A percentile compares a stretch with the other conserved stretches of the same genome.
phyloP scores from a whole-genome alignment of 2,113 vertebrate genomes.

The Thinocorus orbignyianus region DNA sequence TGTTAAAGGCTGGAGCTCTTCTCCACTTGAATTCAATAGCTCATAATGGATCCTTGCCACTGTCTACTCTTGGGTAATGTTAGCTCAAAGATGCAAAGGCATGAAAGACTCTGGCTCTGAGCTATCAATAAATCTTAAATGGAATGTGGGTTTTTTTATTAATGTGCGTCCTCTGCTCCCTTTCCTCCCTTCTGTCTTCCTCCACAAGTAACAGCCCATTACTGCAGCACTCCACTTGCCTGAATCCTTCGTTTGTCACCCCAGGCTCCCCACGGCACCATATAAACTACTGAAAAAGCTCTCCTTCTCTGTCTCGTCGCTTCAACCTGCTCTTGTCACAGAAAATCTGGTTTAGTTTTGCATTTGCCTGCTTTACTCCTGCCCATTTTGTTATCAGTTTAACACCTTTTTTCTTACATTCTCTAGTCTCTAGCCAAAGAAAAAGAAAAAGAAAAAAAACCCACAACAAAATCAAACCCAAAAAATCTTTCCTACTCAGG shows the following conservation, averaged over 20 bases:
- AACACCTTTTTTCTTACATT: not conserved
- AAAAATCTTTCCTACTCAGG: not conserved
- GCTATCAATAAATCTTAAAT: constrained; percentile 16
- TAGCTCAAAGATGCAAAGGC: not conserved
- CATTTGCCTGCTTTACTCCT: not conserved
- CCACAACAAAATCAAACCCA: not conserved
- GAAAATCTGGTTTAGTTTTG: not conserved
- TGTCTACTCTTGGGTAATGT: not conserved
- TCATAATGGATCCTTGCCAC: not conserved
- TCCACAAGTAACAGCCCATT: not conserved
- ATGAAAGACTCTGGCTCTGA: not conserved
- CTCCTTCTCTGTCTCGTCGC: not conserved
- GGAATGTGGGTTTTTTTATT: not conserved
- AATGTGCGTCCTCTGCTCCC: not conserved
- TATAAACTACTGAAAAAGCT: not conserved
- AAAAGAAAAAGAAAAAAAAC: not conserved
- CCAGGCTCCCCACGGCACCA: not conserved
- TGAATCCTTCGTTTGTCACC: not conserved
- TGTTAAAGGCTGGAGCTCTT: not conserved
- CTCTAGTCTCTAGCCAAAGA: not conserved
- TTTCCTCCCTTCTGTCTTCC: constrained; percentile 1
- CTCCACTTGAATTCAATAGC: not conserved
- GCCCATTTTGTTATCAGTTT: not conserved
- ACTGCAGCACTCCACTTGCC: not conserved
- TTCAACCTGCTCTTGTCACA: not conserved